Evolutionary conservation across 2,888 invertebrate genomes (phyloP).

Genomic region (Axea sp.): DNA sequence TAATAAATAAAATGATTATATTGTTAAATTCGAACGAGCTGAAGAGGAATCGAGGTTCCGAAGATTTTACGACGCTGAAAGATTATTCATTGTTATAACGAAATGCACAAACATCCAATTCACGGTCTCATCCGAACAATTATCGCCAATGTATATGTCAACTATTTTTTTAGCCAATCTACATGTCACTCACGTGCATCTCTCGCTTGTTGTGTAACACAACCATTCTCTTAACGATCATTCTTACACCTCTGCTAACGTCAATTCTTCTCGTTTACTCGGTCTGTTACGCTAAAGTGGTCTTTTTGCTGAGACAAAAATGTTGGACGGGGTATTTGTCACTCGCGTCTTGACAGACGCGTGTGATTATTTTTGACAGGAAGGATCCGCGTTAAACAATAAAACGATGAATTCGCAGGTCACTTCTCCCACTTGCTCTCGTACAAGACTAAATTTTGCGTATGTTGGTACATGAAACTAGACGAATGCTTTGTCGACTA

Average conservation of each 20-base stretch:
- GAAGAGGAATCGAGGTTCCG: not conserved
- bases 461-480: not conserved
- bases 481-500: not conserved
- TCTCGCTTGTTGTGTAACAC: slow-evolving; percentile 25
- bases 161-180: slow-evolving; percentile 25
- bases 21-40: not conserved
- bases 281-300: not conserved
- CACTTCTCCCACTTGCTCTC: not conserved
- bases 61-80: not conserved
- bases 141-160: slow-evolving; percentile 1
- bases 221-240: slow-evolving; percentile 23
- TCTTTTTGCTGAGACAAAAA: not conserved
- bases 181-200: slow-evolving; percentile 26
- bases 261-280: not conserved
- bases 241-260: slow-evolving; percentile 14
- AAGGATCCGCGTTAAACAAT: not conserved
- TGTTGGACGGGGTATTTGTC: not conserved
- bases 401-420: not conserved
- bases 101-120: slow-evolving; percentile 1
- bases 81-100: slow-evolving; percentile 2
- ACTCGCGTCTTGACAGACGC: not conserved
- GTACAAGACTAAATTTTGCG: not conserved
- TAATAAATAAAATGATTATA: slow-evolving; percentile 2
- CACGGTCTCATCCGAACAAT: not conserved
- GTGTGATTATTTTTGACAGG: not conserved